phyloP scores from a whole-genome alignment of 2,797 vertebrate species.

The Melanotaenia pygmaea region DNA sequence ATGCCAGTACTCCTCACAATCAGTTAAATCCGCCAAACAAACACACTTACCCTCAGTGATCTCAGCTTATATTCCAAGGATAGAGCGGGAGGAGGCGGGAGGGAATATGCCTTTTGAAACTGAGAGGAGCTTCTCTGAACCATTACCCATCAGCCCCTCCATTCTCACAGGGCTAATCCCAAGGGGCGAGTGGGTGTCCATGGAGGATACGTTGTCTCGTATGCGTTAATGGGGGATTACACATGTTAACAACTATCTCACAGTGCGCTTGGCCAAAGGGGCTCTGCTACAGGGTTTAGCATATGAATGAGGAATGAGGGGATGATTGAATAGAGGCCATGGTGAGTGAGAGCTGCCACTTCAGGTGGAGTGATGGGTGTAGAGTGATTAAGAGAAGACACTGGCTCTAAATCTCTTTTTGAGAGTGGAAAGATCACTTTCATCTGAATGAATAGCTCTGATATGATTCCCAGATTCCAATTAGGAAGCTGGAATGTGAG shows the following conservation, averaged over 20 bases:
- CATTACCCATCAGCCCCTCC: constrained; percentile 77
- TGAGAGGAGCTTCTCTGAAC: constrained; percentile 73
- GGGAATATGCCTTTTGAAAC: constrained; percentile 62
- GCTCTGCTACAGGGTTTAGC: constrained; percentile 78
- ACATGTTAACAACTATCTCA: constrained; percentile 84
- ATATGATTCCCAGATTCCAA: constrained; percentile 18
- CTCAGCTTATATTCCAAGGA: constrained; percentile 44
- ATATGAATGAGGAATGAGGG: constrained; percentile 83
- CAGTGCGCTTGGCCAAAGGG: constrained; percentile 78
- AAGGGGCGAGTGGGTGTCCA: constrained; percentile 74
- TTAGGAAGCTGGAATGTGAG: not conserved
- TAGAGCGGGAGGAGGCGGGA: constrained; percentile 31
- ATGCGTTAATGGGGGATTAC: constrained; percentile 84
- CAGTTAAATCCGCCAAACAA: constrained; percentile 60
- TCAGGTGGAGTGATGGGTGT: constrained; percentile 48
- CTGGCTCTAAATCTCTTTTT: constrained; percentile 53
- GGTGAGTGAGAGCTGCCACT: constrained; percentile 77
- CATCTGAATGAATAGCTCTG: constrained; percentile 23
- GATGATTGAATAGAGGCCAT: constrained; percentile 72
- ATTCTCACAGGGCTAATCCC: constrained; percentile 76
- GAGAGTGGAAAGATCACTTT: constrained; percentile 31
- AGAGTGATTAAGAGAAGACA: constrained; percentile 56
- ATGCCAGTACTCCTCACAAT: constrained; percentile 50
- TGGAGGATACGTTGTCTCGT: constrained; percentile 72
- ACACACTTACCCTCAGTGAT: constrained; percentile 65